Conservation (phyloP, 2,113 vertebrate species). For the Scomber scombrus region DNA sequence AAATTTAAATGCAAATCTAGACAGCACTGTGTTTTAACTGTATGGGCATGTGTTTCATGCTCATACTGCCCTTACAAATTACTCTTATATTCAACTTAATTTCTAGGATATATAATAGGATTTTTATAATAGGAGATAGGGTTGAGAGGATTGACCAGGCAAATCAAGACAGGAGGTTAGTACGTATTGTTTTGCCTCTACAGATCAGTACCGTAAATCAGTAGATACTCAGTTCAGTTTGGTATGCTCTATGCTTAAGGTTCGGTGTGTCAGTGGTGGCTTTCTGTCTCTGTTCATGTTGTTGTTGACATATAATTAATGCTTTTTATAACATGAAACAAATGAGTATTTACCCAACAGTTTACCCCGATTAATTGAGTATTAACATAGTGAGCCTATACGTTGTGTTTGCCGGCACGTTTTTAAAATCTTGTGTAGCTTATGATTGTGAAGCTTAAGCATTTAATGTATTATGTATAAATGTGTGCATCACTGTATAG, state of each 20-base stretch:
- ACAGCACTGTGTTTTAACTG: neutral
- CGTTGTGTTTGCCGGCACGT: neutral
- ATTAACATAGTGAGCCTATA: neutral
- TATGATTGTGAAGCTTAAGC: neutral
- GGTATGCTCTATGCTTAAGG: neutral
- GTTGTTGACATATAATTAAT: constrained; percentile 26
- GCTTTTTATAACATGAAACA: constrained; percentile 7
- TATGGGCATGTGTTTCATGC: too few species aligned
- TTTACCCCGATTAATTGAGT: neutral
- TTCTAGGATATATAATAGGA: too few species aligned
- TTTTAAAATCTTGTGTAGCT: neutral
- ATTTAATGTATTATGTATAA: neutral
- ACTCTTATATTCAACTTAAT: too few species aligned
- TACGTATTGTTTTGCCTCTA: neutral
- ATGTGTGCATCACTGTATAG: constrained; percentile 14
- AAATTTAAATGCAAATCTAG: too few species aligned
- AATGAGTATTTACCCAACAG: neutral
- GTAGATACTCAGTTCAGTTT: neutral
- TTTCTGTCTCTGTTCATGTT: neutral
- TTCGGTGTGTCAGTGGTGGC: neutral
- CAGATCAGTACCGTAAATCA: too few species aligned
- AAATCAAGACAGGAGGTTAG: neutral
- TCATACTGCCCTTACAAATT: too few species aligned
- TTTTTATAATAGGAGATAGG: too few species aligned
- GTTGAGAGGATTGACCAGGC: too few species aligned